Evolutionary conservation across 2,113 vertebrate genomes (phyloP).

Genomic region (Myodes glareolus): DNA sequence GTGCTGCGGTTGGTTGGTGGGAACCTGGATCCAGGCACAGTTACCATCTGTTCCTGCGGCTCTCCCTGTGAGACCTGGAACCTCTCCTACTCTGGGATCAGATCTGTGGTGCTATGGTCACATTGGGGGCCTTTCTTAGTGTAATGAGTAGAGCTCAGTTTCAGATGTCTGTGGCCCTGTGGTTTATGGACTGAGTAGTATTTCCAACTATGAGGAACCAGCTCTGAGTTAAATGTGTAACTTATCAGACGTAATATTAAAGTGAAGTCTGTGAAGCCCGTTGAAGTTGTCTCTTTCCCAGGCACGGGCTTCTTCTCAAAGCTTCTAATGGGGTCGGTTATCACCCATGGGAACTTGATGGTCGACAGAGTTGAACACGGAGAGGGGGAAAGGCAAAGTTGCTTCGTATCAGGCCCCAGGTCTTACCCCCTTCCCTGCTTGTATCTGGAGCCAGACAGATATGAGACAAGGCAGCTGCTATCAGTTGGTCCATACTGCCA

Average conservation of each 20-base stretch:
- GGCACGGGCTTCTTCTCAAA: not conserved
- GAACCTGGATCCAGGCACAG: not conserved
- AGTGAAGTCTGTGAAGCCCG: not conserved
- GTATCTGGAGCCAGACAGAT: not conserved
- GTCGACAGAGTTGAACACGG: fast-evolving
- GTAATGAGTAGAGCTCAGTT: not conserved
- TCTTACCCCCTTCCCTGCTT: not conserved
- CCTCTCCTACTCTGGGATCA: not conserved
- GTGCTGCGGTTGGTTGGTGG: not conserved
- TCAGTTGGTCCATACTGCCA: not conserved
- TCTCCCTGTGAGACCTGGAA: not conserved
- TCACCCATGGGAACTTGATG: not conserved
- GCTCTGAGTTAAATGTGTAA: not conserved
- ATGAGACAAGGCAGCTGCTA: fast-evolving
- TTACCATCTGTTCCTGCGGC: not conserved
- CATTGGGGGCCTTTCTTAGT: not conserved
- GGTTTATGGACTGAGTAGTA: not conserved
- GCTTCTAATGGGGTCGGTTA: not conserved
- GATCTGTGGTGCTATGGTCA: not conserved
- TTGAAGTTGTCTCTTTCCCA: not conserved
- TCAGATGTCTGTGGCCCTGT: not conserved
- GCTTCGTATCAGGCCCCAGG: not conserved
- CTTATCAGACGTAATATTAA: not conserved
- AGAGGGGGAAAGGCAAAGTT: too few species aligned
- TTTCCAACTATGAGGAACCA: not conserved